Percentiles rank a stretch among this genome's conserved stretches.
Evolutionary conservation across 2,113 vertebrate species (phyloP).

Genomic region (Pelecanus crispus): DNA sequence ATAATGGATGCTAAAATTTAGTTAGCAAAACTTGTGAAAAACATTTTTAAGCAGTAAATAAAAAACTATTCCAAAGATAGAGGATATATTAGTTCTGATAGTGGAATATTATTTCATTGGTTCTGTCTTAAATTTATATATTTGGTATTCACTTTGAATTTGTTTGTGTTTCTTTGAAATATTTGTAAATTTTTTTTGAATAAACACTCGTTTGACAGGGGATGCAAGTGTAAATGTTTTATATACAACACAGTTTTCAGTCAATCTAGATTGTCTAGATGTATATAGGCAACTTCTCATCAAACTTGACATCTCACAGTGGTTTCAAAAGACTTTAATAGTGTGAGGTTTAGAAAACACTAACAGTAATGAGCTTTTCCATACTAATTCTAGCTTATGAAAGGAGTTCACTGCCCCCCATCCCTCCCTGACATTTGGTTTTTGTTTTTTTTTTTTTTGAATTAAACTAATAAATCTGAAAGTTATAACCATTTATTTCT

Average conservation of each 20-base stretch:
- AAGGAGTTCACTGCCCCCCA: not conserved
- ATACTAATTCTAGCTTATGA: not conserved
- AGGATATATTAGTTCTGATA: not conserved
- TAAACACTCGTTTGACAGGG: not conserved
- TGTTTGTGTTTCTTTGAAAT: not conserved
- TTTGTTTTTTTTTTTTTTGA: not conserved
- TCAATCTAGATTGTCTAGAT: not conserved
- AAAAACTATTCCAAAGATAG: not conserved
- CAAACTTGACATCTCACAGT: not conserved
- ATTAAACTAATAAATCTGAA: not conserved
- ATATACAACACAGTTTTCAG: not conserved
- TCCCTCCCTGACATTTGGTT: rapidly evolving
- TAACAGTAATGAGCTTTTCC: not conserved
- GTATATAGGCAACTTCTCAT: not conserved
- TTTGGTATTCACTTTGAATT: not conserved
- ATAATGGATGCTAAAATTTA: not conserved
- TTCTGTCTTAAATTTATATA: not conserved
- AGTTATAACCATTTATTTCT: not conserved
- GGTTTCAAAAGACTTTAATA: not conserved
- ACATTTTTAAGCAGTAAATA: not conserved
- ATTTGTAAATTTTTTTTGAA: not conserved
- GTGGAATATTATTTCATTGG: not conserved
- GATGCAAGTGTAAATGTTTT: not conserved
- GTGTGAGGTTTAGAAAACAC: not conserved
- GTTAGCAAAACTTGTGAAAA: not conserved